Percentiles rank a stretch among this genome's conserved stretches.
Evolutionary conservation across 2,888 invertebrate species (phyloP).

Genomic region (Dichetophora obliterata): DNA sequence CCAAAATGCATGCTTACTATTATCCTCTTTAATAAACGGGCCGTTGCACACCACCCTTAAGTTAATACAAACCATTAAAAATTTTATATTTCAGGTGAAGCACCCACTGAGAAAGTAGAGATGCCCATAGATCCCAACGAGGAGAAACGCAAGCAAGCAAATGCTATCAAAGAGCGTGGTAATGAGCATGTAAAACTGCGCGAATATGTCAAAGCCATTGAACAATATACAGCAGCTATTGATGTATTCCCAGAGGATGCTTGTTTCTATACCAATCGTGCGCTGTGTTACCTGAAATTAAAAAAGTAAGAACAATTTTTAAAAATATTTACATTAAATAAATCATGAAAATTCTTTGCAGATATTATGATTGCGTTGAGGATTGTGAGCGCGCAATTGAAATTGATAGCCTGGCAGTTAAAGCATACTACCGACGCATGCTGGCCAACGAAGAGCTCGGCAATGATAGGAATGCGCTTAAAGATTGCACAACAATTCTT

Average conservation of each 20-base stretch:
- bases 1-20: too few relatives aligned
- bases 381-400: constrained; percentile 87
- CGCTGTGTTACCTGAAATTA: constrained; percentile 86
- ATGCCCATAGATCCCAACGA: constrained; percentile 50
- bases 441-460: constrained; percentile 80
- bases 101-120: constrained; percentile 59
- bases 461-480: constrained; percentile 78
- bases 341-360: constrained; percentile 35
- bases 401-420: constrained; percentile 83
- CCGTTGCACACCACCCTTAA: too few relatives aligned
- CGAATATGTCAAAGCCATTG: constrained; percentile 88
- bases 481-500: constrained; percentile 79
- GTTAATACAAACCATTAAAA: too few relatives aligned
- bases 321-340: not conserved
- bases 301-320: constrained; percentile 74
- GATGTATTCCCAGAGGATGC: constrained; percentile 83
- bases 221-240: constrained; percentile 90
- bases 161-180: constrained; percentile 74
- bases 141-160: constrained; percentile 58
- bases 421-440: constrained; percentile 87
- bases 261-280: constrained; percentile 88
- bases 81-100: constrained; percentile 42
- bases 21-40: too few relatives aligned
- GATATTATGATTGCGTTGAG: constrained; percentile 66
- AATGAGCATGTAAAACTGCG: constrained; percentile 83